Evolutionary conservation across 2,797 vertebrate species (phyloP).

Genomic region (Chloroceryle inda): DNA sequence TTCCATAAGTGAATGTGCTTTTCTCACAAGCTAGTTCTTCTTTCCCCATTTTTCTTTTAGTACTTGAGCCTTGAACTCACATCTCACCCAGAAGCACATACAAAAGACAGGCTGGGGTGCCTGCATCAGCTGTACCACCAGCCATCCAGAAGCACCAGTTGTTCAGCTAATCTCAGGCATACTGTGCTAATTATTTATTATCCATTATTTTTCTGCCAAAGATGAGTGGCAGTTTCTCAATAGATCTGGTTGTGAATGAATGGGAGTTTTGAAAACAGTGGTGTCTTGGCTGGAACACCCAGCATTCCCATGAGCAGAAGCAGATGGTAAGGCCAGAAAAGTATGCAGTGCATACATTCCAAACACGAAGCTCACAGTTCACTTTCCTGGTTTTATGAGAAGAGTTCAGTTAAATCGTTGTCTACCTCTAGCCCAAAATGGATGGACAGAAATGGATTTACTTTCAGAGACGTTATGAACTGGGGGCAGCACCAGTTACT

Average conservation of each 20-base stretch:
- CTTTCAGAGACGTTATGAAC: neutral
- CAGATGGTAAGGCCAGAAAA: neutral
- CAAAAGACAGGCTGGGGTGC: neutral
- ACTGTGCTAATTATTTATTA: conserved; percentile 43
- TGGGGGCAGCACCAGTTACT: neutral
- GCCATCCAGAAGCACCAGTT: neutral
- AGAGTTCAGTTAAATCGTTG: neutral
- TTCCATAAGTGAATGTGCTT: neutral
- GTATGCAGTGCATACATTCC: neutral
- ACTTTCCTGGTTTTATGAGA: neutral
- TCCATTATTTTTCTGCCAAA: conserved; percentile 53
- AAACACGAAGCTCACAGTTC: neutral
- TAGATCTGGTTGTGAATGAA: conserved; percentile 28
- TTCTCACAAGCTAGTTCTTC: neutral
- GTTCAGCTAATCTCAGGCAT: conserved; percentile 18
- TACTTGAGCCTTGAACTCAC: neutral
- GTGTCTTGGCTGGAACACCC: neutral
- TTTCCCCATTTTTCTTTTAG: neutral
- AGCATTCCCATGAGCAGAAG: neutral
- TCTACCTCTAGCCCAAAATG: neutral
- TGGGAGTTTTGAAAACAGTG: neutral
- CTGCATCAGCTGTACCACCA: neutral
- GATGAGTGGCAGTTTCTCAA: conserved; percentile 15
- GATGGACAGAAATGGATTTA: neutral
- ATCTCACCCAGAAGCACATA: neutral